Conservation (phyloP, 2,113 vertebrate species). For the Perca fluviatilis region DNA sequence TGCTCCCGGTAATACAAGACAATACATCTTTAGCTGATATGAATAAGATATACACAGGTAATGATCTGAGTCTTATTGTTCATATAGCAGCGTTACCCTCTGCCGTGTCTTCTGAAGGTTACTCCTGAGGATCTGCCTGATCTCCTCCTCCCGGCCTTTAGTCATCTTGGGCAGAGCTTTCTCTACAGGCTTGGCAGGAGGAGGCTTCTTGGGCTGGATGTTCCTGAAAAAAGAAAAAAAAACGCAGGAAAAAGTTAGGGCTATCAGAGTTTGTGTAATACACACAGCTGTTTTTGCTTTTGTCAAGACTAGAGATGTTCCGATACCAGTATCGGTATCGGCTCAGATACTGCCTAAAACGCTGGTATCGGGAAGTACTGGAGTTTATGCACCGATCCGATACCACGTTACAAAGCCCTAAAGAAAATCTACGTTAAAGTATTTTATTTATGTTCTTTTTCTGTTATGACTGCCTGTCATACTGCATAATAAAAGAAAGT, state of each 20-base stretch:
- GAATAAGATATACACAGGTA: neutral
- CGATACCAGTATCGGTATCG: too few relatives aligned
- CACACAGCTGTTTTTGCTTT: neutral
- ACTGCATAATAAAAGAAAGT: too few relatives aligned
- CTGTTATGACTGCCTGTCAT: too few relatives aligned
- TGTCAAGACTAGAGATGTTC: too few relatives aligned
- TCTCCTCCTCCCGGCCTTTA: slow-evolving; percentile 96
- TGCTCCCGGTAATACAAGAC: neutral
- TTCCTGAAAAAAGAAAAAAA: slow-evolving; percentile 84
- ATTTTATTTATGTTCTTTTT: too few relatives aligned
- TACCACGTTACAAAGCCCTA: too few relatives aligned
- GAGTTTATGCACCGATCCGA: too few relatives aligned
- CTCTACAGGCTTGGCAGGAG: slow-evolving; percentile 65
- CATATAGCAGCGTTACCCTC: slow-evolving; percentile 85
- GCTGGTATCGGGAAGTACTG: too few relatives aligned
- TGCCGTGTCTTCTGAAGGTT: slow-evolving; percentile 97
- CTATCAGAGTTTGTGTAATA: neutral
- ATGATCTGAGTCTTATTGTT: neutral
- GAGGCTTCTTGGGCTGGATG: slow-evolving; percentile 90
- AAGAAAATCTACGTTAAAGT: too few relatives aligned
- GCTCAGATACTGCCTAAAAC: too few relatives aligned
- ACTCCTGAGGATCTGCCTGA: slow-evolving; percentile 93
- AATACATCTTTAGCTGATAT: neutral
- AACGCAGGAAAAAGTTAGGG: neutral
- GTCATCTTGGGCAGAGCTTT: slow-evolving; percentile 89